Conservation (phyloP, 2,797 vertebrate species). For the Dendrocincla fuliginosa region DNA sequence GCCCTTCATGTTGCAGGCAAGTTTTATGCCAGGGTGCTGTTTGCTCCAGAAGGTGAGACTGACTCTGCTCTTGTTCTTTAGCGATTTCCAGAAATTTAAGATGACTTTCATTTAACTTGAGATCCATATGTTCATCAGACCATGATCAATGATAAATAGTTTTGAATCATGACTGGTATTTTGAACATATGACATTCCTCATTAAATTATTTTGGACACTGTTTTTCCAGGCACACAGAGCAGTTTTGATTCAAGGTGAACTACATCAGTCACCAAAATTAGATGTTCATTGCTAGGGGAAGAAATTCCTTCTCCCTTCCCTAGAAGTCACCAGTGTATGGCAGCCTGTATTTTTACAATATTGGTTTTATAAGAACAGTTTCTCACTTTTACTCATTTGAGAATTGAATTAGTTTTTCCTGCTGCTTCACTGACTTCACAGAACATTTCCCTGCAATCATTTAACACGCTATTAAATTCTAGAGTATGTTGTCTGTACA, state of each 20-base stretch:
- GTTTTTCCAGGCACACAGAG: not conserved
- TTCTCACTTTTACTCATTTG: conserved; percentile 78
- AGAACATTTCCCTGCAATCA: conserved; percentile 82
- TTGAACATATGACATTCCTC: not conserved
- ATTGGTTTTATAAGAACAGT: conserved; percentile 69
- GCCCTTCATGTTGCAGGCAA: not conserved
- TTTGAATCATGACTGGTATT: not conserved
- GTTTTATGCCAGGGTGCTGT: not conserved
- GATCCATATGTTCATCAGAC: not conserved
- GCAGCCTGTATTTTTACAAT: conserved; percentile 60
- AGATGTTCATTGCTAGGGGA: not conserved
- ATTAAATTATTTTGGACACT: not conserved
- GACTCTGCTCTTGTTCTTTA: not conserved
- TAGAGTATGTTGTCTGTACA: conserved; percentile 77
- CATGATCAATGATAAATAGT: not conserved
- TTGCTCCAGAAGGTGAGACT: not conserved
- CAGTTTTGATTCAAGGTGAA: conserved; percentile 23
- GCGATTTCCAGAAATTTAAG: not conserved
- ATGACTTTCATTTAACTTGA: not conserved
- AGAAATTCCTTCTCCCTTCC: conserved; percentile 5
- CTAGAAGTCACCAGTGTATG: conserved; percentile 8
- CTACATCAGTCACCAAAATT: not conserved
- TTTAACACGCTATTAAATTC: conserved; percentile 84
- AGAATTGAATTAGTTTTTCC: conserved; percentile 80
- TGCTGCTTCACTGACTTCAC: conserved; percentile 79